Conservation (phyloP, 1,140 invertebrate genomes). For the Zaprionus gabonicus region DNA sequence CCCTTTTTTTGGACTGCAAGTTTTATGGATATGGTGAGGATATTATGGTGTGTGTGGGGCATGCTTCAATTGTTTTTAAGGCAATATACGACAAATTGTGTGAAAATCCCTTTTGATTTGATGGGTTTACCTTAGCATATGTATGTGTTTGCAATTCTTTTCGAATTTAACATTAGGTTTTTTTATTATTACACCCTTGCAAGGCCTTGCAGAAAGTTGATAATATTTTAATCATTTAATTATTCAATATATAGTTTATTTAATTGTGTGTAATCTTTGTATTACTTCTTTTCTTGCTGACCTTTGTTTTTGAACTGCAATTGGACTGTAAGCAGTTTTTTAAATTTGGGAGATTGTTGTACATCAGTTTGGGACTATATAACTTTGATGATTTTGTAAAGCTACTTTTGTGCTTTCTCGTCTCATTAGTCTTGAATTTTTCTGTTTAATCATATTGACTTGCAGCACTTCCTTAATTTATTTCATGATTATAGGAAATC, state of each 20-base stretch:
- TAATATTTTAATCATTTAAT: no score
- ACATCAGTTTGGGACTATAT: no score
- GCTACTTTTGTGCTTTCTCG: background rate
- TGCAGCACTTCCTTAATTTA: no score
- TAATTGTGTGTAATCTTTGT: background rate
- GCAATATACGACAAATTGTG: conserved; percentile 26
- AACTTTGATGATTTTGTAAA: background rate
- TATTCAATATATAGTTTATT: background rate
- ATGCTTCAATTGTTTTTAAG: conserved; percentile 23
- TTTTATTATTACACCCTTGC: background rate
- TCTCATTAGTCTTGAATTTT: background rate
- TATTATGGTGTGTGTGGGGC: conserved; percentile 6
- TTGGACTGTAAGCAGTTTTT: no score
- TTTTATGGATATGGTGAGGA: conserved; percentile 31
- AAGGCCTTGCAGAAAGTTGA: no score
- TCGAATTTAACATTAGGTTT: background rate
- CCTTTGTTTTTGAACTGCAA: no score
- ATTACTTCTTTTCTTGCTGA: no score
- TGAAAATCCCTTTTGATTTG: conserved; percentile 47
- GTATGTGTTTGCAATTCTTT: conserved; percentile 7
- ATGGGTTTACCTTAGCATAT: conserved; percentile 11
- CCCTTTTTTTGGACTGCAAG: conserved; percentile 6
- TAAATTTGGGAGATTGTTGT: no score
- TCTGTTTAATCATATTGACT: no score
- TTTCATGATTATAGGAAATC: no score